These are phyloP conservation scores for Lampris incognitus DNA, from an alignment of 2,113 vertebrate genomes.

Conservation along the genomic window DNA sequence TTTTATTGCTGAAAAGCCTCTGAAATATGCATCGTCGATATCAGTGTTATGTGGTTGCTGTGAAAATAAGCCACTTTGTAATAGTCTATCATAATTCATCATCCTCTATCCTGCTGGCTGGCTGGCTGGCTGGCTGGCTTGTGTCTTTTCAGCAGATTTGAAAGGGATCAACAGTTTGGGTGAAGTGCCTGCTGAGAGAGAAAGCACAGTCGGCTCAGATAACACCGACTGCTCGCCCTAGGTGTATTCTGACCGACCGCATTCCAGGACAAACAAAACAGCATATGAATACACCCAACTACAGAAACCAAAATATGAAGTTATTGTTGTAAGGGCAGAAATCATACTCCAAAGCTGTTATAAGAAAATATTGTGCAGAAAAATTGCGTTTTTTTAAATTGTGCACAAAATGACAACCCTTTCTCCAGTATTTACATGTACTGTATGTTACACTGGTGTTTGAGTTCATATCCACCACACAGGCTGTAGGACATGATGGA, in stretches of 20 bases:
- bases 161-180: constrained; percentile 27
- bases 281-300: too few relatives aligned
- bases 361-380: too few relatives aligned
- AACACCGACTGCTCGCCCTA: background rate
- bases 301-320: too few relatives aligned
- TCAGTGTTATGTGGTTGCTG: background rate
- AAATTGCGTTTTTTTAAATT: too few relatives aligned
- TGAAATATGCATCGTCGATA: background rate
- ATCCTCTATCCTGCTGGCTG: background rate
- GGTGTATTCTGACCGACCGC: background rate
- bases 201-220: constrained; percentile 5
- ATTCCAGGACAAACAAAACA: background rate
- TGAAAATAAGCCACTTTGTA: background rate
- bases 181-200: constrained; percentile 27
- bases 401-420: too few relatives aligned
- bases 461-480: too few relatives aligned
- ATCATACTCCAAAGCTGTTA: too few relatives aligned
- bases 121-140: constrained; percentile 10
- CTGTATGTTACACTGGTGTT: too few relatives aligned
- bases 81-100: constrained; percentile 3
- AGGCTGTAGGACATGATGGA: too few relatives aligned
- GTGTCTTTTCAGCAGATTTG: constrained; percentile 30
- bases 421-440: too few relatives aligned
- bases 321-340: too few relatives aligned
- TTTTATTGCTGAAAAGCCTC: background rate